Conservation (phyloP, 1,140 invertebrate genomes). For the Bicyclus anynana region DNA sequence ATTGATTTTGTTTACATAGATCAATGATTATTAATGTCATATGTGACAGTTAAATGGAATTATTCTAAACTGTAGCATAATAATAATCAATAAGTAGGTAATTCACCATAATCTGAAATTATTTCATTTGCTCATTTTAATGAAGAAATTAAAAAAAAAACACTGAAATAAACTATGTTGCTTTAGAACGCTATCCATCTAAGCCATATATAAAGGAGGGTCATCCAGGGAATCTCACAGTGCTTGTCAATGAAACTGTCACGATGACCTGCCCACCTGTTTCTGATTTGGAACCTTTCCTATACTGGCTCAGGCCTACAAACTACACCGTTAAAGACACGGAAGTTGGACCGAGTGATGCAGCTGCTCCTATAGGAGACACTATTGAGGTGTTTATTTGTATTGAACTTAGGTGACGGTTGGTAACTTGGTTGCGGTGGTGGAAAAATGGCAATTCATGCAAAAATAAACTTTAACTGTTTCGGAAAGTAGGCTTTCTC, state of each 20-base stretch:
- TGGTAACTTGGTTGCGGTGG: neutral
- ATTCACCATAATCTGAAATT: no score
- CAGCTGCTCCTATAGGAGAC: slow-evolving; percentile 76
- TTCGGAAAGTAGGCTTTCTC: no score
- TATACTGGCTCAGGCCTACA: slow-evolving; percentile 83
- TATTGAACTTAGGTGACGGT: slow-evolving; percentile 45
- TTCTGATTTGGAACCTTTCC: slow-evolving; percentile 85
- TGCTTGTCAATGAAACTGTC: slow-evolving; percentile 82
- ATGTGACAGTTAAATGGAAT: no score
- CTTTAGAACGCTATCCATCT: slow-evolving; percentile 85
- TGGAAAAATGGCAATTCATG: neutral
- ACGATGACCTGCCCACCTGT: slow-evolving; percentile 85
- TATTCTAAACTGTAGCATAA: no score
- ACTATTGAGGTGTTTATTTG: slow-evolving; percentile 70
- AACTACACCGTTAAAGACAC: slow-evolving; percentile 54
- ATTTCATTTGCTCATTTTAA: no score
- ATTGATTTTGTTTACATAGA: no score
- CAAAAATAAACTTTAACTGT: neutral
- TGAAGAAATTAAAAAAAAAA: neutral
- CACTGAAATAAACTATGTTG: neutral
- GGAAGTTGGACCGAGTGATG: slow-evolving; percentile 73
- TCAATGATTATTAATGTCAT: no score
- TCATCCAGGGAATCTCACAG: slow-evolving; percentile 88
- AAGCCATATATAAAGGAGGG: slow-evolving; percentile 88
- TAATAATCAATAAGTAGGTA: no score